phyloP scores from a whole-genome alignment of 2,888 invertebrate genomes.

The Frankliniella fusca region DNA sequence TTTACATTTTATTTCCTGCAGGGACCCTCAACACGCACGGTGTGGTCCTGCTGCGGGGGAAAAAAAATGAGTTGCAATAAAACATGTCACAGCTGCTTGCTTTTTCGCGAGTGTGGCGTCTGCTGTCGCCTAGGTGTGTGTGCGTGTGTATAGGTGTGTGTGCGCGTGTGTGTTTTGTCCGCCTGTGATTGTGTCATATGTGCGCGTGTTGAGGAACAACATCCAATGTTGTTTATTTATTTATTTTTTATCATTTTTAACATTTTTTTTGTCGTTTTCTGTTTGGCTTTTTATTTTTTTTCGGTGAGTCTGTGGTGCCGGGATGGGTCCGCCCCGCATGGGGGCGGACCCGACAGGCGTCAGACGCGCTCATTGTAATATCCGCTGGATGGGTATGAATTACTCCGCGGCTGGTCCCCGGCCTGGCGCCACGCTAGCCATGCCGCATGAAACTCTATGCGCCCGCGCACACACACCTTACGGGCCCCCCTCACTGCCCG shows the following conservation, averaged over 20 bases:
- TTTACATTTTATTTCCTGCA: no score
- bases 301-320: not conserved
- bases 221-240: not conserved
- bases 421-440: not conserved
- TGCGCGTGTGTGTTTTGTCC: no score
- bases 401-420: not conserved
- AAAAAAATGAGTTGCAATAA: no score
- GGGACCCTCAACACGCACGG: no score
- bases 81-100: no score
- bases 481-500: not conserved
- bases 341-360: not conserved
- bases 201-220: no score
- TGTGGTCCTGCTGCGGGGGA: no score
- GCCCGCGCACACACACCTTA: not conserved
- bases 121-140: no score
- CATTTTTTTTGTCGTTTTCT: no score
- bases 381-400: conserved; percentile 5
- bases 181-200: no score
- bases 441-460: not conserved
- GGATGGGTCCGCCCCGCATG: not conserved
- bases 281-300: not conserved
- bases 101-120: no score
- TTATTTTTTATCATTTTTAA: not conserved
- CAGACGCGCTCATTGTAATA: not conserved
- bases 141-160: no score